Base-by-base conservation (phyloP, 2,113 vertebrate genomes). In the Anseranas semipalmata region DNA sequence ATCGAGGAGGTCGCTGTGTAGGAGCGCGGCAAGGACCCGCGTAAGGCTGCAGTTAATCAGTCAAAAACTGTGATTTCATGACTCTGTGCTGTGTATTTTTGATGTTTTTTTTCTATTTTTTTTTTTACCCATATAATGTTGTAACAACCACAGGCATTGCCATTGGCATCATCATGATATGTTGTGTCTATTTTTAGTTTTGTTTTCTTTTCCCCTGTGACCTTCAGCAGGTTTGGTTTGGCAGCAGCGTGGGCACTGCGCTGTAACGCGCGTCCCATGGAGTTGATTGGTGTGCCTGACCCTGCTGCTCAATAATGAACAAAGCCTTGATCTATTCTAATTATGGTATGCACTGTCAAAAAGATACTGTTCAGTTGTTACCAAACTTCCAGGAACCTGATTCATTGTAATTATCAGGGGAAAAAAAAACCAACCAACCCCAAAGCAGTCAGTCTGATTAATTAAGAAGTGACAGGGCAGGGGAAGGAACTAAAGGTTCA, bases 121-220 rank as follows among this genome's bases (percentile, higher is more conserved):
- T 55, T 28, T n/a, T n/a, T n/a, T n/a, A 15, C 25, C 18, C 2
- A 0, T n/a, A 7, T 0, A 13, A 30, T 12, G 9, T 4, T 52
- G 25, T 20, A 17, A 45, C 28, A n/a, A 15, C 16, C 85, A 33
- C 75, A 55, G 74, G 33, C 50, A 3, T 85, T 92, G 71, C 72
- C 28, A 5, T 81, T 43, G 2, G 17, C n/a, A 30, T 91, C 65
- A 32, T 45, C 45, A 91, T 28, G 18, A 6, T 15, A 2, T 17
- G 19, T 14, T 48, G 39, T 39, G 65, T 52, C 72, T 96, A 59
- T 88, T 94, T 96, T 96, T 91, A 79, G 91, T 35, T n/a, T n/a
- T n/a, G n/a, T 78, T 50, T 80, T n/a, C 52, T 68, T 28, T 4
- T 10, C 5, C 35, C 37, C 27, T 22, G 71, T 90, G 86, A 89